These are phyloP conservation scores for Torymus aiolomorphi DNA, from an alignment of 2,888 invertebrate genomes.

Conservation along the genomic window DNA sequence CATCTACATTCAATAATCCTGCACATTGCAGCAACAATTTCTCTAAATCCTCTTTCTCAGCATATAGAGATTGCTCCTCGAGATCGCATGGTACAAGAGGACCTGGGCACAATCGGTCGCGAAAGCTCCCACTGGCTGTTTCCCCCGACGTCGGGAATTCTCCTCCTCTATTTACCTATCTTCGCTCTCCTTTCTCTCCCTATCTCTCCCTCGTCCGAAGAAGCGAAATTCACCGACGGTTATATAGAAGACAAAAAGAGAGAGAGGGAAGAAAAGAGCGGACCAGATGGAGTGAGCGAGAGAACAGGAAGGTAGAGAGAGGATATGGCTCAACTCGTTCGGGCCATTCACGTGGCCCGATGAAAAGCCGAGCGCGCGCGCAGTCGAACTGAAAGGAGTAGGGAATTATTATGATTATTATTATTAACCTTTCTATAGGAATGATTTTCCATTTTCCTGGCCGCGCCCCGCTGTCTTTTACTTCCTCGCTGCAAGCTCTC, in stretches of 20 bases:
- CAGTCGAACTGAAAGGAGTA: constrained; percentile 72
- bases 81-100: no score
- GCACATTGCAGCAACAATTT: no score
- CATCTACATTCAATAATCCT: no score
- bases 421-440: constrained; percentile 74
- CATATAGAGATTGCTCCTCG: no score
- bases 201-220: constrained; percentile 30
- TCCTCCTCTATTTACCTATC: constrained; percentile 39
- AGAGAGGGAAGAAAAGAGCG: constrained; percentile 35
- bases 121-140: neutral
- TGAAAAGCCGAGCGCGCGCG: constrained; percentile 73
- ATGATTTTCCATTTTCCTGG: constrained; percentile 72
- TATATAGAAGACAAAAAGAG: constrained; percentile 50
- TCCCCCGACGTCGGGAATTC: no score
- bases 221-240: constrained; percentile 50
- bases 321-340: constrained; percentile 75
- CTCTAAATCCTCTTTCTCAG: no score
- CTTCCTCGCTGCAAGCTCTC: constrained; percentile 26
- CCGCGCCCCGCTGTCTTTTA: constrained; percentile 27
- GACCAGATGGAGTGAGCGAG: constrained; percentile 34
- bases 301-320: constrained; percentile 61
- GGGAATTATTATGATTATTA: constrained; percentile 75
- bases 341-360: constrained; percentile 72
- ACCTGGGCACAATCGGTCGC: no score
- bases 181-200: constrained; percentile 9